These are phyloP conservation scores for Hoplostethus atlanticus DNA, from an alignment of 2,797 vertebrate species.

Conservation along the genomic window DNA sequence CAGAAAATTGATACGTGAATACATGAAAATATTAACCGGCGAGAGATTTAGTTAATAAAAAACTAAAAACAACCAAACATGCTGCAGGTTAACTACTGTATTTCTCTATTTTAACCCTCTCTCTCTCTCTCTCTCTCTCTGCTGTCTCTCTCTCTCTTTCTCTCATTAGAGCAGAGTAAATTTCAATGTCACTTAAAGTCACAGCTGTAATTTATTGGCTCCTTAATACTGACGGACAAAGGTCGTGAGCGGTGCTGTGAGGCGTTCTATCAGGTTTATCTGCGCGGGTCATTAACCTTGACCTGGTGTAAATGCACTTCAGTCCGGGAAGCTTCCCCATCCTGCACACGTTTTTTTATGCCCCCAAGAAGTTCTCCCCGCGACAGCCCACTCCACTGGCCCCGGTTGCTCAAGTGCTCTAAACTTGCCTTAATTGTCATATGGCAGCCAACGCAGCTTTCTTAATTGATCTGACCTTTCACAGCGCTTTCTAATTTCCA, in stretches of 20 bases:
- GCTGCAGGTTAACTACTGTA: not conserved
- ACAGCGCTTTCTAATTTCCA: conserved; percentile 98
- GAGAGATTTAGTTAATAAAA: not conserved
- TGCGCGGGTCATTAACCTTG: conserved; percentile 87
- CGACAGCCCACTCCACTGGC: conserved; percentile 74
- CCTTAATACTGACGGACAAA: conserved; percentile 85
- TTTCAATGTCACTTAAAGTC: conserved; percentile 88
- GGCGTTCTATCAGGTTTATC: conserved; percentile 85
- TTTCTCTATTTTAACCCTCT: conserved; percentile 5
- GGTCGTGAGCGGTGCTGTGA: conserved; percentile 79
- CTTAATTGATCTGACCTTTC: conserved; percentile 99
- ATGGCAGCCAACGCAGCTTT: conserved; percentile 96
- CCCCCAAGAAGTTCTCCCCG: conserved; percentile 82
- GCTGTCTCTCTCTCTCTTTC: conserved; percentile 35
- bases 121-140: conserved; percentile 41
- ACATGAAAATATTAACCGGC: not conserved
- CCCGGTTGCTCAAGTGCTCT: conserved; percentile 88
- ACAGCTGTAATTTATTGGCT: conserved; percentile 85
- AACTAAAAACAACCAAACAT: conserved; percentile 1
- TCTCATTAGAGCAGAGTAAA: conserved; percentile 77
- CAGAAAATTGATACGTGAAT: not conserved
- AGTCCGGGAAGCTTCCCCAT: conserved; percentile 72
- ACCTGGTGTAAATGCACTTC: conserved; percentile 83
- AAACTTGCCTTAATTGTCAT: conserved; percentile 98
- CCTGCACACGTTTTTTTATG: conserved; percentile 68